Evolutionary conservation across 2,888 invertebrate species (phyloP), one percentile per base, ranked within the genome.

Genomic region (Acheta domesticus): DNA sequence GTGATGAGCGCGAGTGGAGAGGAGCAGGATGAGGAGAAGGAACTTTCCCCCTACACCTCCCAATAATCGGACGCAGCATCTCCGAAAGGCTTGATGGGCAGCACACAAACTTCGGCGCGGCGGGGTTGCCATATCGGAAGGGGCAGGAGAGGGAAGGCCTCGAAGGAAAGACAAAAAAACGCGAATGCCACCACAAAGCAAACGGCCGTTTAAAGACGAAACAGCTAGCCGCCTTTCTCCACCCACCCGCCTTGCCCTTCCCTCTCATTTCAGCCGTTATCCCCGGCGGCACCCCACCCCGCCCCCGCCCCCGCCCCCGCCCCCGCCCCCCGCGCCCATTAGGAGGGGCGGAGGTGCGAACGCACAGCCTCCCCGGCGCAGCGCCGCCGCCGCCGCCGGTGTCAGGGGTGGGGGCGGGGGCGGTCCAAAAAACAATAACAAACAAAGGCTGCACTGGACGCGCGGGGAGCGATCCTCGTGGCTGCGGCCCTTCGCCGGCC

Each of bases 251-350:
- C 0, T 49, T 11, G 48, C 36, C 36, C 36, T 20, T 49, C 36
- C 36, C 8, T 12, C 21, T 11, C 48, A 76, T 49, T 16, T 19
- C 11, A 14, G 16, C 62, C 62, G 62, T 62, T 62, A 62, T 62
- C n/a, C 62, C 62, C 36, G 36, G 36, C 36, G 77, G 20, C 77
- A 20, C 49, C 50, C 49, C 49, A 16, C 21, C 21, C 48, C 77
- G 50, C 49, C 76, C 48, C 76, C 76, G 36, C 77, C 21, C 12
- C 49, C 48, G n/a, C n/a, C n/a, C n/a, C n/a, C n/a, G n/a, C n/a
- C 21, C 21, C 48, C 77, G 50, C 49, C 76, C 48, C n/a, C 76
- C 76, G 36, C 77, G 49, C 12, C 49, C 48, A 16, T 20, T 50
- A 49, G 49, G 76, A 49, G 76, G 49, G 77, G 77, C 49, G 77